A percentile compares a stretch with the other conserved stretches of the same genome.
phyloP scores from a whole-genome alignment of 2,888 invertebrate species.

The Nemoura dubitans region DNA sequence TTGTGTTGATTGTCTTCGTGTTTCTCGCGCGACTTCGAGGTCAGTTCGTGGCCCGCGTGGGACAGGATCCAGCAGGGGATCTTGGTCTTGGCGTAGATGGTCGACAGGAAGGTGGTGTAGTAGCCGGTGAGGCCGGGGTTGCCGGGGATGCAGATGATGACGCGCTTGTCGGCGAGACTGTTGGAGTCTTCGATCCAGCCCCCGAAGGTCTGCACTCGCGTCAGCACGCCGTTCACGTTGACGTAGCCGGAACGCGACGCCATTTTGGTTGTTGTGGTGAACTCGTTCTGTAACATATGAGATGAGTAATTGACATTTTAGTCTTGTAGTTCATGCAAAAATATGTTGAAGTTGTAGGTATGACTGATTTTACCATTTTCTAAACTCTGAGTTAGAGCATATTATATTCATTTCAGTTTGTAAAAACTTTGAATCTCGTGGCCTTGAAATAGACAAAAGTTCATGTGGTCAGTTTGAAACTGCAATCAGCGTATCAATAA shows the following conservation, averaged over 20 bases:
- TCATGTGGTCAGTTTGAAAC: too few relatives aligned
- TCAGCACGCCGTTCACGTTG: slow-evolving; percentile 73
- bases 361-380: too few relatives aligned
- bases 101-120: slow-evolving; percentile 78
- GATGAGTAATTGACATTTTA: too few relatives aligned
- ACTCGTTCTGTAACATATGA: too few relatives aligned
- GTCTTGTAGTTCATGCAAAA: too few relatives aligned
- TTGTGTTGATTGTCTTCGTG: slow-evolving; percentile 67
- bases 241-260: slow-evolving; percentile 54
- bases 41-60: slow-evolving; percentile 82
- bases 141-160: slow-evolving; percentile 82
- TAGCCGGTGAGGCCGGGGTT: slow-evolving; percentile 89
- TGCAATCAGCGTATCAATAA: too few relatives aligned
- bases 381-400: too few relatives aligned
- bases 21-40: slow-evolving; percentile 59
- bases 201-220: slow-evolving; percentile 78
- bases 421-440: too few relatives aligned
- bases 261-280: too few relatives aligned
- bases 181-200: slow-evolving; percentile 71
- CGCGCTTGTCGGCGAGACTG: slow-evolving; percentile 63
- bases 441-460: too few relatives aligned
- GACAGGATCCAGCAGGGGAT: slow-evolving; percentile 84
- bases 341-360: too few relatives aligned
- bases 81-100: slow-evolving; percentile 69
- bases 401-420: too few relatives aligned